Percentiles rank a stretch among this genome's conserved stretches.
phyloP scores from a whole-genome alignment of 2,797 vertebrate species.

The Ctenochaetus hawaiiensis region DNA sequence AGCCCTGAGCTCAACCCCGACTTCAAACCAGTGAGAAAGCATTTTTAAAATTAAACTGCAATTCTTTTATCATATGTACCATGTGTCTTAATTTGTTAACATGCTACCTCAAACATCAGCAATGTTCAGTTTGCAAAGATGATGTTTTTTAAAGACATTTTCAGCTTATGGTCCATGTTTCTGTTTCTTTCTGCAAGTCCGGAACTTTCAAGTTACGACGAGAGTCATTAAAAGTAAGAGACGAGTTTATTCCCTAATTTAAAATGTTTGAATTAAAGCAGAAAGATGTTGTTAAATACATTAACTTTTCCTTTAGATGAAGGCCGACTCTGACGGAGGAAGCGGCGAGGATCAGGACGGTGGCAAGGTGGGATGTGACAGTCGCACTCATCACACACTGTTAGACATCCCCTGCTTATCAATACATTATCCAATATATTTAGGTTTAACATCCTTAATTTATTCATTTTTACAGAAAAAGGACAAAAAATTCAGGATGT shows the following conservation, averaged over 20 bases:
- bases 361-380: conserved; percentile 58
- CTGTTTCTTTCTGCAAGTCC: conserved; percentile 51
- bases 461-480: conserved; percentile 70
- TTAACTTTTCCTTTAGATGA: conserved; percentile 29
- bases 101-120: background rate
- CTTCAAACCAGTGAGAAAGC: conserved; percentile 81
- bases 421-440: background rate
- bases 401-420: background rate
- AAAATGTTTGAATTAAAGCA: background rate
- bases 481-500: conserved; percentile 59
- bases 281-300: background rate
- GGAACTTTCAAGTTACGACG: conserved; percentile 79
- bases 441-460: rapidly evolving
- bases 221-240: conserved; percentile 75
- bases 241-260: rapidly evolving
- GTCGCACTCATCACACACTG: rapidly evolving
- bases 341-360: conserved; percentile 59
- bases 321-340: conserved; percentile 49
- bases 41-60: background rate
- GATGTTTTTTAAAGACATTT: background rate
- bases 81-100: background rate
- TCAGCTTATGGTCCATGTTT: background rate
- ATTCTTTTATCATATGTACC: background rate
- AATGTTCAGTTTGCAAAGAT: background rate
- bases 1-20: conserved; percentile 76